phyloP scores from a whole-genome alignment of 2,888 invertebrate genomes.

The Nymphalis urticae region DNA sequence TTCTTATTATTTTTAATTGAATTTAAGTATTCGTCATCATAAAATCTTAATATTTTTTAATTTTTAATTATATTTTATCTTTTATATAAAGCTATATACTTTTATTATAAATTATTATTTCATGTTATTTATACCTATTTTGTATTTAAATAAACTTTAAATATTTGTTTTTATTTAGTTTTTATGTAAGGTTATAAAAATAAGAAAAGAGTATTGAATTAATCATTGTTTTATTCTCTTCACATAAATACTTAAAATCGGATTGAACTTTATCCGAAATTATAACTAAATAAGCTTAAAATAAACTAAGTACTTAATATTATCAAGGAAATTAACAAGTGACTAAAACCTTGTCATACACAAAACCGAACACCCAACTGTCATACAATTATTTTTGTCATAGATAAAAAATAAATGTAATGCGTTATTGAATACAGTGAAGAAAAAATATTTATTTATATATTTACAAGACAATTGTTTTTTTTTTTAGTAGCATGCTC shows the following conservation, averaged over 20 bases:
- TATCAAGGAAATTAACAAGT: slow-evolving; percentile 64
- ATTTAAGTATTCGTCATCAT: too few species aligned
- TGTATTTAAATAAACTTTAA: background rate
- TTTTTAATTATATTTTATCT: too few species aligned
- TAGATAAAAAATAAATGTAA: slow-evolving; percentile 2
- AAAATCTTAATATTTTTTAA: too few species aligned
- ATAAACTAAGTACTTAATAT: slow-evolving; percentile 61
- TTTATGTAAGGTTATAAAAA: background rate
- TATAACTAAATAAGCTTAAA: slow-evolving; percentile 60
- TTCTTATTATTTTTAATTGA: too few species aligned
- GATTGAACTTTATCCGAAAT: slow-evolving; percentile 54
- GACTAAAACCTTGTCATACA: slow-evolving; percentile 65
- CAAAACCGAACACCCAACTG: slow-evolving; percentile 19
- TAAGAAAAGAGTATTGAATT: slow-evolving; percentile 57
- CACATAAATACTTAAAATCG: slow-evolving; percentile 75
- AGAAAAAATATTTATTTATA: background rate
- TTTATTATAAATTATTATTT: too few species aligned
- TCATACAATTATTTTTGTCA: slow-evolving; percentile 13
- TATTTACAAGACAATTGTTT: background rate
- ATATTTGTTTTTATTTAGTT: background rate
- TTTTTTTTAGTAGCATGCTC: slow-evolving; percentile 1
- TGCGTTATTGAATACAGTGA: background rate
- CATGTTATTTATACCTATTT: background rate
- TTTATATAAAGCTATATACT: too few species aligned
- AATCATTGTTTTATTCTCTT: slow-evolving; percentile 72